Evolutionary conservation across 1,140 invertebrate species (phyloP).

Genomic region (Lasioglossum albipes): DNA sequence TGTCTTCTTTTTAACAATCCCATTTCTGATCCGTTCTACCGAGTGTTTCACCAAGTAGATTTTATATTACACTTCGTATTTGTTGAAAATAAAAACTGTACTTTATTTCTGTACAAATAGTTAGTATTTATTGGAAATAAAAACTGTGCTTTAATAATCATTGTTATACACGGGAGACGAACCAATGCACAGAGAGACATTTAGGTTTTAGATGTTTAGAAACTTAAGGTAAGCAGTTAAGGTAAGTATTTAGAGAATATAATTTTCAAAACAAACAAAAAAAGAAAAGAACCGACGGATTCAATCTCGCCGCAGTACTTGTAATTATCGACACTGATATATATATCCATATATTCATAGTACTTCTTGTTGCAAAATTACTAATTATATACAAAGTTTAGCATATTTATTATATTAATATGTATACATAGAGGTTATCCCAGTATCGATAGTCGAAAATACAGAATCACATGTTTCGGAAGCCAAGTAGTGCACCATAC

Average conservation of each 20-base stretch:
- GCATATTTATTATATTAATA: neutral
- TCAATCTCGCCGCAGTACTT: neutral
- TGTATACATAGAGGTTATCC: too few species aligned
- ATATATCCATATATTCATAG: too few species aligned
- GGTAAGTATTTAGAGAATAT: too few species aligned
- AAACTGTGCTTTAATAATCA: neutral
- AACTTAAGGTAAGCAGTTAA: too few species aligned
- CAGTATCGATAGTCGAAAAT: too few species aligned
- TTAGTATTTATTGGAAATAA: constrained; percentile 16
- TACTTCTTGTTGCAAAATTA: neutral
- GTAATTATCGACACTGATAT: too few species aligned
- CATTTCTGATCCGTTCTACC: constrained; percentile 13
- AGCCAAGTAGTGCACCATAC: too few species aligned
- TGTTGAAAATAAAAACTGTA: constrained; percentile 26
- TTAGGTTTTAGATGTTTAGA: too few species aligned
- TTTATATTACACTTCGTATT: constrained; percentile 32
- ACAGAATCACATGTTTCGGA: too few species aligned
- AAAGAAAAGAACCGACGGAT: neutral
- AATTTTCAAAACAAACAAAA: too few species aligned
- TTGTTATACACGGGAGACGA: neutral
- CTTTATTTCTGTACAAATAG: constrained; percentile 22
- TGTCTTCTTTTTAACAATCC: constrained; percentile 14
- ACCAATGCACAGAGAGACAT: too few species aligned
- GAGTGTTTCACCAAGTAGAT: constrained; percentile 8
- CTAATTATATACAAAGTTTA: neutral